Evolutionary conservation across 2,888 invertebrate species (phyloP).

Genomic region (Coelogynopora nodosa): DNA sequence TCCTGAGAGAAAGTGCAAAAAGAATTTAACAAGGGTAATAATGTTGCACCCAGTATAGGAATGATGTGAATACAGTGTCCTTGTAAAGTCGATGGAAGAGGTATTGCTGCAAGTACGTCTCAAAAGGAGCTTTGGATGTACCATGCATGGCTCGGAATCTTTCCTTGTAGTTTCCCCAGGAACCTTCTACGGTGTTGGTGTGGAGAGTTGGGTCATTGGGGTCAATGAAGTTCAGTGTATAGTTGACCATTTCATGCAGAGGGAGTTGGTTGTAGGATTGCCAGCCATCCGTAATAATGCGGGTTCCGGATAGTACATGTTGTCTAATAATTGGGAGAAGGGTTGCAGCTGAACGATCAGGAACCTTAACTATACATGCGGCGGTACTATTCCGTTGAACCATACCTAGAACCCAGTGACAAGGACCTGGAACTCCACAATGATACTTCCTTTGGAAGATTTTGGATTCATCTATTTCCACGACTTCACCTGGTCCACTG

Average conservation of each 20-base stretch:
- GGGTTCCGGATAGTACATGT: neutral
- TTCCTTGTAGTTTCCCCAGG: neutral
- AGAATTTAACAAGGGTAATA: neutral
- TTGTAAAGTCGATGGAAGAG: neutral
- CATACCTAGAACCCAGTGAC: neutral
- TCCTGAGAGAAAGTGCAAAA: too few relatives aligned
- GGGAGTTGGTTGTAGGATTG: neutral
- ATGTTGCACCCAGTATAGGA: too few relatives aligned
- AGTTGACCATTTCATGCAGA: neutral
- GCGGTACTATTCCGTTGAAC: neutral
- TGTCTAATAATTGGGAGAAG: neutral
- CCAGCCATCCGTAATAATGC: neutral
- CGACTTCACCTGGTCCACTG: neutral
- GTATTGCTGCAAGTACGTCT: neutral
- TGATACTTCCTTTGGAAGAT: neutral
- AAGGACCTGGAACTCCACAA: neutral
- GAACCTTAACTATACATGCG: neutral
- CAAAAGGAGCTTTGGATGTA: neutral
- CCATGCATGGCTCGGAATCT: neutral
- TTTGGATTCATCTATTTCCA: neutral
- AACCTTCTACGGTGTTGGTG: neutral
- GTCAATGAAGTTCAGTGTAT: neutral
- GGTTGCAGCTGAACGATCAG: neutral
- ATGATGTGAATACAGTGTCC: neutral
- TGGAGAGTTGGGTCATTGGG: neutral